These are phyloP conservation scores for Elachura formosa DNA, from an alignment of 2,113 vertebrate genomes.

Conservation along the genomic window DNA sequence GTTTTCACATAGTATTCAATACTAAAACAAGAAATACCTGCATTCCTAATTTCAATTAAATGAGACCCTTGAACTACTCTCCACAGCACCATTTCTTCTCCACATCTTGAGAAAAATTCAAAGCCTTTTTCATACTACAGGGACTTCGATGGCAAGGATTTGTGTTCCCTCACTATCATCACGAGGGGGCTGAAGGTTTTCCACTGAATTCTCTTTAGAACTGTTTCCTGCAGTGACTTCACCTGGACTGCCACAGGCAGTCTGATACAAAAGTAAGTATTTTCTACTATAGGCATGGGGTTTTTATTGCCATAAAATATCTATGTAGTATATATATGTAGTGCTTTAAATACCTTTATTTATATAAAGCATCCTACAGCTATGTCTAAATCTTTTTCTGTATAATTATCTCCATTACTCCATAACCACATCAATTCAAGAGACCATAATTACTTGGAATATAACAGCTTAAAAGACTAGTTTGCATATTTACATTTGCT, in stretches of 20 bases:
- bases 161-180: background rate
- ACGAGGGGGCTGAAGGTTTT: background rate
- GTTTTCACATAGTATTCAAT: background rate
- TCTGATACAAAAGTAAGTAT: background rate
- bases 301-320: background rate
- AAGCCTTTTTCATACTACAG: background rate
- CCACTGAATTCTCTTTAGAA: background rate
- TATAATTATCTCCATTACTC: background rate
- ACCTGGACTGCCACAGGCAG: background rate
- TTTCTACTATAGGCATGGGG: background rate
- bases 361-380: background rate
- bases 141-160: background rate
- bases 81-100: background rate
- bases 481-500: background rate
- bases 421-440: constrained; percentile 6
- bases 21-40: background rate
- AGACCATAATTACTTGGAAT: background rate
- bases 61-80: background rate
- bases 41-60: background rate
- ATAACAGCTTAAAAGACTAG: background rate
- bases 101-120: background rate
- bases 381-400: background rate
- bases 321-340: background rate
- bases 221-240: background rate
- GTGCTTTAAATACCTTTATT: background rate